A percentile compares a stretch with the other conserved stretches of the same genome.
phyloP scores from a whole-genome alignment of 2,888 invertebrate genomes.

The Drosophila histrio region DNA sequence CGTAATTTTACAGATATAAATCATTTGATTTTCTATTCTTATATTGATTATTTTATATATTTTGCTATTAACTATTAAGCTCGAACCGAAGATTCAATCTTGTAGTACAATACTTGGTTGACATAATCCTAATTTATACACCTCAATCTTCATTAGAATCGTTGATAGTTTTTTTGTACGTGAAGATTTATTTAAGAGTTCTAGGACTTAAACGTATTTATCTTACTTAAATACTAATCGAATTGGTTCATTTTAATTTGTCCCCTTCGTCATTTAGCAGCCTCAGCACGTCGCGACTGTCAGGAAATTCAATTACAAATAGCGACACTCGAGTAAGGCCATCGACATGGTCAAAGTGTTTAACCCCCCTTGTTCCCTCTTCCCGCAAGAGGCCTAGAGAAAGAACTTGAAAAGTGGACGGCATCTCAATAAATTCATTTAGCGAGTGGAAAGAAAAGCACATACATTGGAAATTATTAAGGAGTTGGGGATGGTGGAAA shows the following conservation, averaged over 20 bases:
- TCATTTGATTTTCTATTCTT: no score
- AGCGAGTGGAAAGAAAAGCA: neutral
- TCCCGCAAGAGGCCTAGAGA: neutral
- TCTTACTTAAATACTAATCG: conserved; percentile 34
- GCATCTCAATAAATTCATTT: conserved; percentile 9
- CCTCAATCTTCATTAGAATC: no score
- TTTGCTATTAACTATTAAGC: no score
- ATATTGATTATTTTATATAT: no score
- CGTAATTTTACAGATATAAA: no score
- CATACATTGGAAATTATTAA: conserved; percentile 1
- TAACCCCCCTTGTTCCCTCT: neutral
- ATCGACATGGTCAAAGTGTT: no score
- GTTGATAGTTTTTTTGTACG: no score
- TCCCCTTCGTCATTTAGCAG: conserved; percentile 24
- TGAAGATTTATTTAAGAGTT: neutral
- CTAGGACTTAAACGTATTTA: neutral
- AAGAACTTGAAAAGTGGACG: conserved; percentile 13
- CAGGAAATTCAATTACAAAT: conserved; percentile 51
- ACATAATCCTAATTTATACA: no score
- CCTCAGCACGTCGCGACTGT: conserved; percentile 37
- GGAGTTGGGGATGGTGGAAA: neutral
- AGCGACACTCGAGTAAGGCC: conserved; percentile 19
- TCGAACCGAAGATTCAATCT: no score
- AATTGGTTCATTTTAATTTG: conserved; percentile 65
- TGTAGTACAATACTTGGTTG: no score